phyloP scores from a whole-genome alignment of 2,888 invertebrate genomes.

The Quadriops clusia region DNA sequence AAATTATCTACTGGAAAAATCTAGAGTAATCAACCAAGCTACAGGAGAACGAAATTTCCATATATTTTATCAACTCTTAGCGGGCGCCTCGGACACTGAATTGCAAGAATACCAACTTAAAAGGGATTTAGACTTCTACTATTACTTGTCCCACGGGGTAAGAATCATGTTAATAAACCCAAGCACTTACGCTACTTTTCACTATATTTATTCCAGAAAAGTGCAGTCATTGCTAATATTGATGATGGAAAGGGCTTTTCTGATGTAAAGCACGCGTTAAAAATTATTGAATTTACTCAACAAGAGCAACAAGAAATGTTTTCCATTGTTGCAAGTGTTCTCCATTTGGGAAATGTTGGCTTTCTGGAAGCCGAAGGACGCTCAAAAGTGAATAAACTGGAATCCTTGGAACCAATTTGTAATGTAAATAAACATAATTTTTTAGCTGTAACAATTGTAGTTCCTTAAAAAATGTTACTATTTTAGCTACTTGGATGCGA shows the following conservation, averaged over 20 bases:
- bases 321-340: constrained; percentile 68
- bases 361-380: constrained; percentile 63
- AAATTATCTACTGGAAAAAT: constrained; percentile 83
- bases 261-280: constrained; percentile 60
- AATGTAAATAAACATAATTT: constrained; percentile 39
- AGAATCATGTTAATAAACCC: too few relatives aligned
- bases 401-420: constrained; percentile 51
- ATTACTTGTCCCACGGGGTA: constrained; percentile 68
- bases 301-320: constrained; percentile 67
- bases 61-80: constrained; percentile 78
- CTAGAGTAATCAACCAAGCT: constrained; percentile 75
- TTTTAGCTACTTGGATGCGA: constrained; percentile 64
- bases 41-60: constrained; percentile 83
- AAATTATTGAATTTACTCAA: constrained; percentile 61
- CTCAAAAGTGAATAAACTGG: constrained; percentile 55
- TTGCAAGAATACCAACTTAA: constrained; percentile 55
- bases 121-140: constrained; percentile 57
- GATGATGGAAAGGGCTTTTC: constrained; percentile 59
- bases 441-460: constrained; percentile 9
- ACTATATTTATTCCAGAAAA: constrained; percentile 38
- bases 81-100: constrained; percentile 56
- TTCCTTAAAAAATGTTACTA: constrained; percentile 4
- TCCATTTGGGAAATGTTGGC: constrained; percentile 79
- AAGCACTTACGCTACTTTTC: too few relatives aligned
- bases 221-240: constrained; percentile 36